Percentiles rank a stretch among this genome's conserved stretches.
These are phyloP conservation scores for Exephanes ischioxanthus DNA, from an alignment of 2,888 invertebrate genomes.

Conservation along the genomic window DNA sequence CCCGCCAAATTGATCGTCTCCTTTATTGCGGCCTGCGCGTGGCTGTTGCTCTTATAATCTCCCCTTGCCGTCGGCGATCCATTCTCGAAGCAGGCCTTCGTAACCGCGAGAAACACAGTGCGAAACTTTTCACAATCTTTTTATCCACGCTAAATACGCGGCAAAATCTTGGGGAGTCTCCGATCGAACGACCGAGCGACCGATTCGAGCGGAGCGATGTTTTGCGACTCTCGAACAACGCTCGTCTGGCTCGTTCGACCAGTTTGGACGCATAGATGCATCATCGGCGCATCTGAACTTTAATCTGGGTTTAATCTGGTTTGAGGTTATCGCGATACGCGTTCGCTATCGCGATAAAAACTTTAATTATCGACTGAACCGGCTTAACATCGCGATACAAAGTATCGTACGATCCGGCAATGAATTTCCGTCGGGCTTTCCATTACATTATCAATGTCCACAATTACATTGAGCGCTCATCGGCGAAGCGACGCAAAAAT, in stretches of 20 bases:
- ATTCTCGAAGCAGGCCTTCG: neutral
- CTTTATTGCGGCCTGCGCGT: neutral
- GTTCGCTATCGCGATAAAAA: conserved; percentile 11
- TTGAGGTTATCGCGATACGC: conserved; percentile 60
- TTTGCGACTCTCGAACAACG: conserved; percentile 39
- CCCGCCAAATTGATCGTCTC: neutral
- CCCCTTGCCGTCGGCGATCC: neutral
- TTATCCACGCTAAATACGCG: neutral
- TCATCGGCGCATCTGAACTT: conserved; percentile 40
- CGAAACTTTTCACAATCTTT: neutral
- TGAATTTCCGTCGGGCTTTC: conserved; percentile 5
- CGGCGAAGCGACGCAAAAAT: neutral
- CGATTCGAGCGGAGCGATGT: conserved; percentile 9
- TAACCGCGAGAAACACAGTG: neutral
- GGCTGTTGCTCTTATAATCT: neutral
- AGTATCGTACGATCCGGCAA: neutral
- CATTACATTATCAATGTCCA: conserved; percentile 17
- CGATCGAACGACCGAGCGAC: neutral
- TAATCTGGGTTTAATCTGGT: conserved; percentile 57
- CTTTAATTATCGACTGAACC: conserved; percentile 10
- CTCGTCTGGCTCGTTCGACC: conserved; percentile 39
- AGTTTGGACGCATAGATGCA: conserved; percentile 10
- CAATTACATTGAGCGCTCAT: neutral
- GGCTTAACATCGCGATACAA: conserved; percentile 7
- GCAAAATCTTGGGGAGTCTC: neutral